phyloP scores from a whole-genome alignment of 1,140 invertebrate genomes.

The Ditylenchus dipsaci region DNA sequence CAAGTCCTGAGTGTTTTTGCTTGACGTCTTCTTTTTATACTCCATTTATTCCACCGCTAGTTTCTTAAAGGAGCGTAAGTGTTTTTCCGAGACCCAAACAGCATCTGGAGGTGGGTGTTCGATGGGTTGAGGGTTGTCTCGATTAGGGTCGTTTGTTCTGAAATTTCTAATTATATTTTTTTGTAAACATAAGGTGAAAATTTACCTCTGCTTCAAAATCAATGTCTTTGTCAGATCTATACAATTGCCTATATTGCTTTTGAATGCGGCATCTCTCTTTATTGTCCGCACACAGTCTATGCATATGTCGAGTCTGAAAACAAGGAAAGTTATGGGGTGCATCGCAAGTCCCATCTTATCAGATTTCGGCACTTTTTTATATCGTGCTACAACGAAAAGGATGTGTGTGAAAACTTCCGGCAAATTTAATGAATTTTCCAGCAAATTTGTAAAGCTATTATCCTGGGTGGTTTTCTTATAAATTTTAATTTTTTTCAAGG shows the following conservation, averaged over 20 bases:
- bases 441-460: too few relatives aligned
- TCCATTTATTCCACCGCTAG: constrained; percentile 2
- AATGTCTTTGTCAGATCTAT: constrained; percentile 3
- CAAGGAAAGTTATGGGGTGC: too few relatives aligned
- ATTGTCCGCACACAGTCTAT: constrained; percentile 29
- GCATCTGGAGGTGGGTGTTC: constrained; percentile 14
- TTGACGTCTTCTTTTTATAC: not conserved
- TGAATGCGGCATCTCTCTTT: constrained; percentile 26
- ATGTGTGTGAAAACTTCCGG: too few relatives aligned
- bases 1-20: not conserved
- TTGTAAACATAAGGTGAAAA: too few relatives aligned
- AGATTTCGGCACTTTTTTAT: too few relatives aligned
- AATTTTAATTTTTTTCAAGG: too few relatives aligned
- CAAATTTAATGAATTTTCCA: too few relatives aligned
- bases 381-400: too few relatives aligned
- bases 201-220: not conserved
- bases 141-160: constrained; percentile 23
- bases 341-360: too few relatives aligned
- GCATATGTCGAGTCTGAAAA: constrained; percentile 39
- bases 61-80: constrained; percentile 15
- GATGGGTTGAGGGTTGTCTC: not conserved
- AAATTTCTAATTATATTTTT: too few relatives aligned
- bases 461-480: too few relatives aligned
- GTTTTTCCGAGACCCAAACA: constrained; percentile 25
- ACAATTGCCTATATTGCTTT: not conserved